Percentiles rank a stretch among this genome's conserved stretches.
Evolutionary conservation across 2,888 invertebrate species (phyloP).

Genomic region (Saturnia japonica): DNA sequence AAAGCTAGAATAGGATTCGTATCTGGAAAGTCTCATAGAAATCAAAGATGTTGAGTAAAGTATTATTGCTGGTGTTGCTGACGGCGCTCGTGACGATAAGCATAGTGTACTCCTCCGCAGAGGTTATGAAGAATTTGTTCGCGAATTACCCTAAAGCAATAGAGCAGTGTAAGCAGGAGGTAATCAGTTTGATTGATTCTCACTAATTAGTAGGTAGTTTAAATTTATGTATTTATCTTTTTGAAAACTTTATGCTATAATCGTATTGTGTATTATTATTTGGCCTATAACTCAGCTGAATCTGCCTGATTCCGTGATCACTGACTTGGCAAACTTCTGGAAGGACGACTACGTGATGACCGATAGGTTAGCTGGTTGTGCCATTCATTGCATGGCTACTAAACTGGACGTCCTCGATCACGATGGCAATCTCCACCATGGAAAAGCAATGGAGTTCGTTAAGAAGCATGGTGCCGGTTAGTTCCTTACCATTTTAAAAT

Average conservation of each 20-base stretch:
- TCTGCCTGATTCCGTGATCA: constrained; percentile 44
- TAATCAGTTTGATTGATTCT: constrained; percentile 23
- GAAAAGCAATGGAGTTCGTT: constrained; percentile 62
- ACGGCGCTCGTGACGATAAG: constrained; percentile 30
- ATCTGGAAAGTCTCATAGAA: neutral
- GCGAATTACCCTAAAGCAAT: constrained; percentile 47
- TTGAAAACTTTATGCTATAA: no score
- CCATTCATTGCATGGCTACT: constrained; percentile 57
- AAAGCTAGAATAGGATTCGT: neutral
- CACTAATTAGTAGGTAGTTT: no score
- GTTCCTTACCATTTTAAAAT: constrained; percentile 13
- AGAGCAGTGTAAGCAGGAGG: constrained; percentile 53
- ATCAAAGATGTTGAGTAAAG: constrained; percentile 24
- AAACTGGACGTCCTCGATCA: constrained; percentile 60
- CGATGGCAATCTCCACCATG: constrained; percentile 61
- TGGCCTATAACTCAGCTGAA: constrained; percentile 46
- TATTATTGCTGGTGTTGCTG: constrained; percentile 26
- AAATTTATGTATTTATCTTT: no score
- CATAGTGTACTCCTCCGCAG: constrained; percentile 43
- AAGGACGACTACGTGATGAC: constrained; percentile 47
- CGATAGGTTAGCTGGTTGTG: constrained; percentile 56
- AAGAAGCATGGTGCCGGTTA: constrained; percentile 59
- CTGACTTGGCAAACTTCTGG: constrained; percentile 61
- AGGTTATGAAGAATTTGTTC: constrained; percentile 45
- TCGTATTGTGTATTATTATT: no score